Conservation (phyloP, 2,113 vertebrate species). For the Epinephelus moara region DNA sequence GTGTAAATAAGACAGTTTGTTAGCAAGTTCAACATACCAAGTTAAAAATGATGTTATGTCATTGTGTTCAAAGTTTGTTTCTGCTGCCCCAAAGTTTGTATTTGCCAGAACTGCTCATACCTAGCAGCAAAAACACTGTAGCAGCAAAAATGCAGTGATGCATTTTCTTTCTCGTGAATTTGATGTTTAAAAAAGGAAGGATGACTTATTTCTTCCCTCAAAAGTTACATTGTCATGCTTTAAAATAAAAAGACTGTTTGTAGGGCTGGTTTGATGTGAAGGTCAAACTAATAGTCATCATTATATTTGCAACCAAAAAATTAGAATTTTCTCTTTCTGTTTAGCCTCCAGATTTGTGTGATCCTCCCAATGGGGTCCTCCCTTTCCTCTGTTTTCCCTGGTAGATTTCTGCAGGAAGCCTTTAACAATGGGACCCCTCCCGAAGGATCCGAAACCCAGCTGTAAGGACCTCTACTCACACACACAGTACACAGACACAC, state of each 20-base stretch:
- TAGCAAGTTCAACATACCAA: neutral
- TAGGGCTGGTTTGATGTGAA: neutral
- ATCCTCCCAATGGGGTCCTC: conserved; percentile 73
- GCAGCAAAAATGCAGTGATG: neutral
- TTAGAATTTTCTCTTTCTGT: conserved; percentile 35
- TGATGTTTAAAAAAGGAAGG: neutral
- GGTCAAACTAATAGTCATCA: neutral
- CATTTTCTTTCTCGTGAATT: neutral
- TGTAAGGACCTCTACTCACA: conserved; percentile 48
- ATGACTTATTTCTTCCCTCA: neutral
- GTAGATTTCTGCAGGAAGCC: conserved; percentile 75
- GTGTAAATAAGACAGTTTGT: neutral
- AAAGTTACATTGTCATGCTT: neutral
- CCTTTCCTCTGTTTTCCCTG: conserved; percentile 73
- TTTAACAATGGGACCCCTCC: conserved; percentile 78
- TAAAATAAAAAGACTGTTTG: neutral
- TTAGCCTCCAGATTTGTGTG: conserved; percentile 44
- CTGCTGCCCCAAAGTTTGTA: neutral
- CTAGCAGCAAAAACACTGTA: neutral
- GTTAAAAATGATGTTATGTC: neutral
- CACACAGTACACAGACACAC: conserved; percentile 6
- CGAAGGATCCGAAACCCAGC: conserved; percentile 61
- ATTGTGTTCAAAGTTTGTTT: neutral
- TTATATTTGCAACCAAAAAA: conserved; percentile 2
- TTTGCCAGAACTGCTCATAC: neutral